phyloP scores from a whole-genome alignment of 1,140 invertebrate genomes.

The Ridgeia piscesae region DNA sequence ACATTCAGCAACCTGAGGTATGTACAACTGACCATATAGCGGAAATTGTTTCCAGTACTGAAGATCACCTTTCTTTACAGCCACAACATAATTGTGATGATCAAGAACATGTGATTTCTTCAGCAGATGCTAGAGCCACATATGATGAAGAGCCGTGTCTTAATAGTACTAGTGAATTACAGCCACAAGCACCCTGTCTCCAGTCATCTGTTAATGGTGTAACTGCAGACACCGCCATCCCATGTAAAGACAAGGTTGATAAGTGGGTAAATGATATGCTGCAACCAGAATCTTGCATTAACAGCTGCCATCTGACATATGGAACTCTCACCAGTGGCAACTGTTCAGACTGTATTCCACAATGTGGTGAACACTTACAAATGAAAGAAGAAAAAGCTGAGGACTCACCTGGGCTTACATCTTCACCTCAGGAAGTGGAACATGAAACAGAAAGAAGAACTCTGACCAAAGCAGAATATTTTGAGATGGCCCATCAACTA shows the following conservation, averaged over 20 bases:
- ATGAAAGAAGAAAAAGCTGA: background rate
- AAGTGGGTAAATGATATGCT: background rate
- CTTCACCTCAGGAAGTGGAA: background rate
- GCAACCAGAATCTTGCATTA: background rate
- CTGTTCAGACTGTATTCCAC: background rate
- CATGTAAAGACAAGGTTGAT: background rate
- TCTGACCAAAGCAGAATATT: background rate
- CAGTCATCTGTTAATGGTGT: background rate
- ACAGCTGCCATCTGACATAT: background rate
- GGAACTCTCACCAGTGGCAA: background rate
- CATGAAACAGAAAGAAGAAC: background rate
- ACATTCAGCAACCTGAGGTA: background rate
- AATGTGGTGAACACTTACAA: background rate
- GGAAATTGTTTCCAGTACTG: background rate
- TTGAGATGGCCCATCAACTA: background rate
- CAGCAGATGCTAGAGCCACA: background rate
- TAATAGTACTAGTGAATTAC: background rate
- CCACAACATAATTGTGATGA: background rate
- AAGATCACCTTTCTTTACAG: background rate
- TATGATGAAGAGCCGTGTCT: background rate
- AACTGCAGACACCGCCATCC: background rate
- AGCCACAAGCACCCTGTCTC: background rate
- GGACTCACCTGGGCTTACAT: background rate
- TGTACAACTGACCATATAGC: background rate
- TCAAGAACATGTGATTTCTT: background rate